Conservation (phyloP, 2,113 vertebrate genomes). For the Phrynosoma platyrhinos region DNA sequence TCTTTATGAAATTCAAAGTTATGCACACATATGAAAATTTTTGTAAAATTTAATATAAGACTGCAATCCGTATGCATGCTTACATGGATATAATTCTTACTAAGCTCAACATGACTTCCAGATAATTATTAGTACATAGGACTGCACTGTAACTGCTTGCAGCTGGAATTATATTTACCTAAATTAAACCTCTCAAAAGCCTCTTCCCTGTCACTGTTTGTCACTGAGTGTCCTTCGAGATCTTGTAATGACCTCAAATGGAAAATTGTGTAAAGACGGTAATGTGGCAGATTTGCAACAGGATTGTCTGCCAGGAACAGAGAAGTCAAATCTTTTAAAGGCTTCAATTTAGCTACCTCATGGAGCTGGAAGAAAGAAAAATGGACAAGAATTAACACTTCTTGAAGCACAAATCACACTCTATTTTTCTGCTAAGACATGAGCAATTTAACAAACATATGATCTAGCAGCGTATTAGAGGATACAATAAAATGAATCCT, state of each 20-base stretch:
- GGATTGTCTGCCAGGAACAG: constrained; percentile 84
- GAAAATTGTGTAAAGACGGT: constrained; percentile 82
- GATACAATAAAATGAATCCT: not conserved
- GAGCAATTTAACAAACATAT: not conserved
- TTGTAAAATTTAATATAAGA: not conserved
- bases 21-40: too few species aligned
- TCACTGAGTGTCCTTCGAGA: constrained; percentile 83
- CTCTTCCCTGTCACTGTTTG: constrained; percentile 78
- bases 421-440: not conserved
- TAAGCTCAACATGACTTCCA: not conserved
- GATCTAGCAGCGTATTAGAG: not conserved
- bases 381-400: constrained; percentile 7
- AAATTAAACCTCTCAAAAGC: constrained; percentile 85
- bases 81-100: not conserved
- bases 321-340: constrained; percentile 84
- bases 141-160: not conserved
- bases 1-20: not conserved
- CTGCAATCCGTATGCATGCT: not conserved
- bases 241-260: constrained; percentile 83
- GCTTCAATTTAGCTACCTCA: constrained; percentile 84
- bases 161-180: constrained; percentile 73
- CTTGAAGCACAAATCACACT: not conserved
- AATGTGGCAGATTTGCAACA: constrained; percentile 82
- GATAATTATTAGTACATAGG: not conserved
- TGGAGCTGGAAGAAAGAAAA: constrained; percentile 78